Evolutionary conservation across 2,797 vertebrate genomes (phyloP).

Genomic region (Spinibarbus caldwelli): DNA sequence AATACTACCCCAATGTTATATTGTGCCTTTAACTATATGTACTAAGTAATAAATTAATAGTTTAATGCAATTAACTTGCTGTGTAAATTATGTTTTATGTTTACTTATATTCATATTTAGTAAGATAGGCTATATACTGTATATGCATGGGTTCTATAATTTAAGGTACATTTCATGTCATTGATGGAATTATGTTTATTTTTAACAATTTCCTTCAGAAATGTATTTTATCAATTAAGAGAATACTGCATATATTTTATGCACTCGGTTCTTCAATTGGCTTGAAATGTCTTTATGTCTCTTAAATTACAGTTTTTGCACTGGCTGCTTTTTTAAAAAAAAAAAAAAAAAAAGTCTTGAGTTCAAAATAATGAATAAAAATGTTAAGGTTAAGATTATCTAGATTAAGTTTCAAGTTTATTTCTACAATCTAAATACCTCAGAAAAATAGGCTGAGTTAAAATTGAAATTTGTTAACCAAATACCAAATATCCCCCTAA

Average conservation of each 20-base stretch:
- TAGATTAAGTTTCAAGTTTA: not conserved
- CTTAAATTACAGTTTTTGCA: not conserved
- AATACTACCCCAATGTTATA: not conserved
- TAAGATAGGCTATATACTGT: not conserved
- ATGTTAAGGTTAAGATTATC: not conserved
- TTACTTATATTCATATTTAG: not conserved
- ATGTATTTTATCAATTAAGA: not conserved
- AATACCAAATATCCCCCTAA: not conserved
- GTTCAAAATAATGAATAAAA: not conserved
- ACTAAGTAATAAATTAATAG: not conserved
- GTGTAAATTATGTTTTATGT: too few species aligned
- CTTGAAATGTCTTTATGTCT: not conserved
- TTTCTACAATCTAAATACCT: not conserved
- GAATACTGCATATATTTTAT: not conserved
- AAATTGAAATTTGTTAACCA: not conserved
- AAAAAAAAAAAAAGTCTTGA: too few species aligned
- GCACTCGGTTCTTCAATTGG: not conserved
- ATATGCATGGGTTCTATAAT: not conserved
- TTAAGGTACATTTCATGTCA: not conserved
- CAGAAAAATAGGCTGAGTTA: not conserved
- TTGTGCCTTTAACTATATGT: not conserved
- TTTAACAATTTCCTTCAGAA: too few species aligned
- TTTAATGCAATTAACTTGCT: not conserved
- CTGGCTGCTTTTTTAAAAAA: too few species aligned
- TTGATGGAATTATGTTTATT: not conserved